phyloP scores from a whole-genome alignment of 2,888 invertebrate genomes.

The Parasteatoda lunata region DNA sequence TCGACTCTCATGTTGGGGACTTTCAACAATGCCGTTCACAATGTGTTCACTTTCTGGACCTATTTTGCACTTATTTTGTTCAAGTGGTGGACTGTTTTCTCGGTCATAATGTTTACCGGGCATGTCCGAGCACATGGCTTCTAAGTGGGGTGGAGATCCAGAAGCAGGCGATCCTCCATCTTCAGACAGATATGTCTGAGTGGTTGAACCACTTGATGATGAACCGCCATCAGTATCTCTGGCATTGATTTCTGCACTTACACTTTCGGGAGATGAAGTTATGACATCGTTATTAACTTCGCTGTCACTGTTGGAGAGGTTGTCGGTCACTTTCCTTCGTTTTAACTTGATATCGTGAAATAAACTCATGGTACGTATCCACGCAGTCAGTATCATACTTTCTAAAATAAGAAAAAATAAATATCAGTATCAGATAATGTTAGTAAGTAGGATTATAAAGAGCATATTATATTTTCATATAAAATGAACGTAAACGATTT shows the following conservation, averaged over 20 bases:
- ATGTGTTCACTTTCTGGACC: constrained; percentile 30
- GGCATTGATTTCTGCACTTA: constrained; percentile 28
- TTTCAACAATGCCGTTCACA: constrained; percentile 45
- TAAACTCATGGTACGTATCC: constrained; percentile 67
- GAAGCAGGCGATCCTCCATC: constrained; percentile 45
- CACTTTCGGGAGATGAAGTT: constrained; percentile 63
- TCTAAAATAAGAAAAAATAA: constrained; percentile 37
- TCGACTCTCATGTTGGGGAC: constrained; percentile 54
- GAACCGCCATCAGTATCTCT: constrained; percentile 44
- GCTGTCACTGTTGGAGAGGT: constrained; percentile 64
- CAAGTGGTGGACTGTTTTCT: constrained; percentile 26
- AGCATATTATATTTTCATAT: no score
- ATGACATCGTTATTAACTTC: constrained; percentile 55
- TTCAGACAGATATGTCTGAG: constrained; percentile 40
- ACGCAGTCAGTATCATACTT: constrained; percentile 66
- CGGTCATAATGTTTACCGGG: constrained; percentile 30
- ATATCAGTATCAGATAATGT: background rate
- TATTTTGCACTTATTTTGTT: constrained; percentile 23
- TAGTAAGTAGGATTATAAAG: no score
- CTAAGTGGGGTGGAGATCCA: constrained; percentile 42
- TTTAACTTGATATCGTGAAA: constrained; percentile 68
- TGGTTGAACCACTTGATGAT: constrained; percentile 41
- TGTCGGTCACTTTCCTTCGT: constrained; percentile 61
- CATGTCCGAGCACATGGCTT: constrained; percentile 44
- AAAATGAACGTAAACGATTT: no score